Conservation (phyloP, 2,113 vertebrate genomes). For the Syrrhaptes paradoxus region DNA sequence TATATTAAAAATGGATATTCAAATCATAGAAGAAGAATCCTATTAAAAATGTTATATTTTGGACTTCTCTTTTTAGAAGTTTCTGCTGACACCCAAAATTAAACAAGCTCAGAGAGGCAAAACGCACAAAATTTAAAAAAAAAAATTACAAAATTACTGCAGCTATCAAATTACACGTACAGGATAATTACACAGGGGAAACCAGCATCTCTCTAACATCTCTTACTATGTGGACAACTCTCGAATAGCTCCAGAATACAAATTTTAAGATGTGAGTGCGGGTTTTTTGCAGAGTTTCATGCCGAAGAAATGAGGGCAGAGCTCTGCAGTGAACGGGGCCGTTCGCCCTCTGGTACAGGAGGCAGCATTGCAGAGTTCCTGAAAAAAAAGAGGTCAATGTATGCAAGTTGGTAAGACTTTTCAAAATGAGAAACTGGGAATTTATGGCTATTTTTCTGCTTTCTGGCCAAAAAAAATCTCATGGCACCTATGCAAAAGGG, state of each 20-base stretch:
- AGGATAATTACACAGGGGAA: background rate
- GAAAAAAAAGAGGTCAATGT: background rate
- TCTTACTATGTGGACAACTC: background rate
- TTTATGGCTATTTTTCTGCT: background rate
- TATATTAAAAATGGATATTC: background rate
- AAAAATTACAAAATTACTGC: background rate
- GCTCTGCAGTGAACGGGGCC: background rate
- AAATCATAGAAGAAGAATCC: background rate
- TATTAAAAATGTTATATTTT: background rate
- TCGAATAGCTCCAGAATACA: background rate
- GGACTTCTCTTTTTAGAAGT: background rate
- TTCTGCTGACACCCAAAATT: background rate
- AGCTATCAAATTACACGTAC: rapidly evolving
- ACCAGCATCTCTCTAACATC: background rate
- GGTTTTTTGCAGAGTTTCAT: background rate
- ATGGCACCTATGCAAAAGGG: background rate
- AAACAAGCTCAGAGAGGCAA: background rate
- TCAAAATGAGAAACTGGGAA: background rate
- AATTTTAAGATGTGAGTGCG: background rate
- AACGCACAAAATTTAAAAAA: background rate
- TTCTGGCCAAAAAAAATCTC: background rate
- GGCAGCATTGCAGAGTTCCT: background rate
- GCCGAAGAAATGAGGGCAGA: background rate
- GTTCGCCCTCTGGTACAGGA: rapidly evolving
- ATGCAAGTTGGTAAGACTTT: background rate